A percentile compares a stretch with the other conserved stretches of the same genome.
These are phyloP conservation scores for Allolobophora icterica DNA, from an alignment of 2,888 invertebrate species.

Conservation along the genomic window DNA sequence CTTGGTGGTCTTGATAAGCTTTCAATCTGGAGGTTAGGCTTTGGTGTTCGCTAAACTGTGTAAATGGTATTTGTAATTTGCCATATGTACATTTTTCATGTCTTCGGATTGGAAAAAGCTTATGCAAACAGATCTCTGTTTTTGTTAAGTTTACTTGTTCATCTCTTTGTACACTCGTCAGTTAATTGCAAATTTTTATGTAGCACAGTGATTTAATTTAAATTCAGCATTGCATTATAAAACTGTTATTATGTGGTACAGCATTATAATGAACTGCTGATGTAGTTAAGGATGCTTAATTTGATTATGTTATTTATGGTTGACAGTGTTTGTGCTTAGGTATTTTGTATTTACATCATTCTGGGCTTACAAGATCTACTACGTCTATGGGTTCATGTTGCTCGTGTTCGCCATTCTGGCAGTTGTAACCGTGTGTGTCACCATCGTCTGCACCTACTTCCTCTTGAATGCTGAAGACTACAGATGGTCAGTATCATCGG, in stretches of 20 bases:
- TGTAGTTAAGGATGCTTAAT: neutral
- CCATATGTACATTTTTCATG: too few relatives aligned
- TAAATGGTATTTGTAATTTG: too few relatives aligned
- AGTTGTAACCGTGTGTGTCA: constrained; percentile 96
- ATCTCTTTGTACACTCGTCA: neutral
- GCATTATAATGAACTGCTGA: neutral
- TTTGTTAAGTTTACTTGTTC: neutral
- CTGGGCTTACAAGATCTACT: constrained; percentile 99
- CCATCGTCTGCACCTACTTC: constrained; percentile 99
- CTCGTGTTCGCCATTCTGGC: constrained; percentile 91
- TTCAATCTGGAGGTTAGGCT: neutral
- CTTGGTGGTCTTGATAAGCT: neutral
- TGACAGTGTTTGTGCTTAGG: constrained; percentile 62
- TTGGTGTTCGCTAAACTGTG: too few relatives aligned
- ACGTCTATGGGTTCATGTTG: constrained; percentile 99
- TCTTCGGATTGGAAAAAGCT: neutral
- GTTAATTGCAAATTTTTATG: neutral
- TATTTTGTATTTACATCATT: constrained; percentile 99
- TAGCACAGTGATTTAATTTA: neutral
- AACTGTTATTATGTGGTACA: neutral
- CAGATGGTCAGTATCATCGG: constrained; percentile 76
- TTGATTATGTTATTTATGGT: neutral
- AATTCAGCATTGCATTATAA: neutral
- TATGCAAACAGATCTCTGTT: neutral
- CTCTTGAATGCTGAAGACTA: constrained; percentile 98